Base-by-base conservation (phyloP, 1,140 invertebrate genomes). In the Psix sp. region DNA sequence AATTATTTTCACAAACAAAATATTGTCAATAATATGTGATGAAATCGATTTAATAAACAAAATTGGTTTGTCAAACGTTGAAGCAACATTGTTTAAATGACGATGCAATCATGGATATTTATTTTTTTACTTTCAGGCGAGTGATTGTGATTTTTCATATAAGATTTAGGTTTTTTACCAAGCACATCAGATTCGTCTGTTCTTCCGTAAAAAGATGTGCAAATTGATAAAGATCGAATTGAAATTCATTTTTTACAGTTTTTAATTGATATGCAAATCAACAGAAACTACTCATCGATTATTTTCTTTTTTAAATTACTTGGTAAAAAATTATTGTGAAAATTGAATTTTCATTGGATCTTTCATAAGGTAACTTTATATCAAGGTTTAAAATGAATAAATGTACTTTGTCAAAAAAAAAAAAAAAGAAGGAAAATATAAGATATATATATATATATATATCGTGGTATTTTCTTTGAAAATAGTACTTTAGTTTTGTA, bases 371-470 rank as follows among this genome's bases (percentile, higher is more conserved):
- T 29, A 46, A 46, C 31, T 39, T 39, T 35, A 21, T 7, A 21
- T 48, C 46, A n/a, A 60, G 24, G 43, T 48, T 48, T 60, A 33
- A 59, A 33, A 42, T 46, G 42, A 35, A 33, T 14, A 20, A 20
- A 40, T 35, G 33, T 35, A 35, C 33, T 35, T 35, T 35, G n/a
- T 5, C 13, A 35, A 35, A 35, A 14, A 2, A 35, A 33, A 33
- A n/a, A n/a, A n/a, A n/a, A n/a, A n/a, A n/a, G n/a, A n/a, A n/a
- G n/a, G n/a, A n/a, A n/a, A n/a, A n/a, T n/a, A n/a, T n/a, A n/a
- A n/a, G n/a, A n/a, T n/a, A n/a, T n/a, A n/a, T n/a, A n/a, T n/a
- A n/a, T n/a, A n/a, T n/a, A n/a, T n/a, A n/a, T n/a, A n/a, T n/a
- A 29, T 29, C 6, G 26, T 29, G 1, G 26, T n/a, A 39, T 29